Percentiles rank a stretch among this genome's conserved stretches.
Conservation (phyloP, 1,140 invertebrate genomes). For the Lasaia peninsularis region DNA sequence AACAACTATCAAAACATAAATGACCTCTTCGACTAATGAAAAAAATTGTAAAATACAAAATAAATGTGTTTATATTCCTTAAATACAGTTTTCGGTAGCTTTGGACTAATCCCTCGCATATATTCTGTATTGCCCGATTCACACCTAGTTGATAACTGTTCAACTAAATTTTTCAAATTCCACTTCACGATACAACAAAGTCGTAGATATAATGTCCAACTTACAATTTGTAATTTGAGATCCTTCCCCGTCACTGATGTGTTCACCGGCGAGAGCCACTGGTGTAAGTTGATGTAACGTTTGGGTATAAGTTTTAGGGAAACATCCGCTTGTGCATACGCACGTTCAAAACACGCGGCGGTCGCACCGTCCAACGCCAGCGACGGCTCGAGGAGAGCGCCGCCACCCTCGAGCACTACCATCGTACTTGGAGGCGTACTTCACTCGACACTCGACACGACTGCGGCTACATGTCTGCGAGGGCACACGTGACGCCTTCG, state of each 20-base stretch:
- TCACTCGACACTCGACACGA: constrained; percentile 33
- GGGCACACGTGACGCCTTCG: constrained; percentile 43
- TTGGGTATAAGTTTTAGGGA: constrained; percentile 92
- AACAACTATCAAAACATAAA: neutral
- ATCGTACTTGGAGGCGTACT: constrained; percentile 67
- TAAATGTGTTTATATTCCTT: too few relatives aligned
- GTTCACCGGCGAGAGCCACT: constrained; percentile 88
- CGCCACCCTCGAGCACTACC: constrained; percentile 84
- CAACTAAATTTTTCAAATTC: too few relatives aligned
- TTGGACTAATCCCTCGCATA: too few relatives aligned
- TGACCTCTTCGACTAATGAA: too few relatives aligned
- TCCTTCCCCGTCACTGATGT: constrained; percentile 79
- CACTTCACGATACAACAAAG: too few relatives aligned
- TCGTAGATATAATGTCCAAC: constrained; percentile 14
- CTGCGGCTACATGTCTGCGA: constrained; percentile 53
- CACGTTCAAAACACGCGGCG: constrained; percentile 80
- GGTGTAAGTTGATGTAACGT: constrained; percentile 91
- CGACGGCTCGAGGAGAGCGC: constrained; percentile 77
- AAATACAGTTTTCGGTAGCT: too few relatives aligned
- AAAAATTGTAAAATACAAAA: too few relatives aligned
- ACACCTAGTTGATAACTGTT: too few relatives aligned
- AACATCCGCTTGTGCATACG: constrained; percentile 86
- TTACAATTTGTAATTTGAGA: constrained; percentile 85
- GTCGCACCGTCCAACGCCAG: constrained; percentile 71
- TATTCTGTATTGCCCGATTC: too few relatives aligned